phyloP scores from a whole-genome alignment of 2,113 vertebrate genomes.

The Speoplatyrhinus poulsoni region DNA sequence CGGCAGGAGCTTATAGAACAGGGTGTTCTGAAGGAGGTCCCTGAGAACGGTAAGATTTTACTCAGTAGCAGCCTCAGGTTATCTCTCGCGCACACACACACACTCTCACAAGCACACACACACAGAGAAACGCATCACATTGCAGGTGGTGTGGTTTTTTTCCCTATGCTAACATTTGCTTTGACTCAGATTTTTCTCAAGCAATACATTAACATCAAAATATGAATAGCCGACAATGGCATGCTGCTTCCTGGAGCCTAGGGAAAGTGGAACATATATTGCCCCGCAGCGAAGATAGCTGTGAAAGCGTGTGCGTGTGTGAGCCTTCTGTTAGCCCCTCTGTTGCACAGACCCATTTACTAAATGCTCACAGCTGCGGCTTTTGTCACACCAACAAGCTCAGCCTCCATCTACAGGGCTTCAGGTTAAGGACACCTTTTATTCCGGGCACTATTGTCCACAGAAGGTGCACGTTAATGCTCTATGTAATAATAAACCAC shows the following conservation, averaged over 20 bases:
- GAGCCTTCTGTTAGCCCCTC: conserved; percentile 17
- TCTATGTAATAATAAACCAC: no score
- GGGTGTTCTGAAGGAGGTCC: conserved; percentile 92
- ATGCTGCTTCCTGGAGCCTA: conserved; percentile 60
- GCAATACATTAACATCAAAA: conserved; percentile 26
- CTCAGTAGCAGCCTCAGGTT: conserved; percentile 26
- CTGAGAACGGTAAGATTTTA: conserved; percentile 84
- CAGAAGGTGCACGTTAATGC: no score
- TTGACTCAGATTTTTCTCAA: conserved; percentile 42
- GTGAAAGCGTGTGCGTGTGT: conserved; percentile 45
- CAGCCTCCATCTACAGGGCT: conserved; percentile 5
- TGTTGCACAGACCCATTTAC: conserved; percentile 65
- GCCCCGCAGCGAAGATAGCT: conserved; percentile 68
- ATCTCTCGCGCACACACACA: conserved; percentile 23
- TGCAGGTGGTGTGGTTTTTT: conserved; percentile 43
- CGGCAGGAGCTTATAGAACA: conserved; percentile 96
- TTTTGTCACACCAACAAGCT: conserved; percentile 44
- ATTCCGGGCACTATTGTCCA: conserved; percentile 7
- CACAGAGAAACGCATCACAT: conserved; percentile 47
- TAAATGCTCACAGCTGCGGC: conserved; percentile 55
- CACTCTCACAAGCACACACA: neutral
- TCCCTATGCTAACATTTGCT: conserved; percentile 39
- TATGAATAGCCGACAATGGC: conserved; percentile 59
- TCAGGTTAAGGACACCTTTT: conserved; percentile 18
- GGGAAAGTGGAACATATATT: conserved; percentile 70